Conservation (phyloP, 2,888 invertebrate genomes). For the Maniola hyperantus region DNA sequence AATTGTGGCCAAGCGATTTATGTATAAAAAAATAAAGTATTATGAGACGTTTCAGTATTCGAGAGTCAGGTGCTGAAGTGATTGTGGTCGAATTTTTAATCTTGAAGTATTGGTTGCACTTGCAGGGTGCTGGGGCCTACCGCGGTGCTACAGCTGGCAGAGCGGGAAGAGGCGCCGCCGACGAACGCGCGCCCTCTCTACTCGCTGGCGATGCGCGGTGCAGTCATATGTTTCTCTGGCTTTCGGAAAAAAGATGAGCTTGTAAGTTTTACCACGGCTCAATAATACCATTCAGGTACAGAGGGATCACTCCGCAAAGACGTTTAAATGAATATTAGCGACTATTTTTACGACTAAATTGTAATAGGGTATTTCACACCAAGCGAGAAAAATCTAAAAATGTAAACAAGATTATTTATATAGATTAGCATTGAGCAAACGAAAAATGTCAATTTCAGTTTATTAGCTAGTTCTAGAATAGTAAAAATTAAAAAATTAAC, state of each 20-base stretch:
- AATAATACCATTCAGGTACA: neutral
- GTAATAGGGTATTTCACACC: no score
- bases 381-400: no score
- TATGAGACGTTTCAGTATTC: neutral
- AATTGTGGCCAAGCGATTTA: no score
- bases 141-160: constrained; percentile 89
- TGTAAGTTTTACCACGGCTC: constrained; percentile 78
- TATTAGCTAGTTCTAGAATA: no score
- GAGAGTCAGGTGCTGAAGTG: neutral
- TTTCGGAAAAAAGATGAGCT: constrained; percentile 94
- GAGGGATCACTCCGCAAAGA: no score
- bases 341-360: no score
- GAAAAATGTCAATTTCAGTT: no score
- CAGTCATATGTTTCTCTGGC: constrained; percentile 95
- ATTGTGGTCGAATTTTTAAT: neutral
- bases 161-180: constrained; percentile 87
- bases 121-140: constrained; percentile 90
- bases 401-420: no score
- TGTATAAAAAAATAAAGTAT: no score
- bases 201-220: constrained; percentile 93
- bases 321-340: no score
- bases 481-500: no score
- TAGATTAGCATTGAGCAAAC: no score
- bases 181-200: constrained; percentile 91
- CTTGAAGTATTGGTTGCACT: constrained; percentile 47